These are phyloP conservation scores for Phataginus tricuspis DNA, from an alignment of 2,797 vertebrate species.

Conservation along the genomic window DNA sequence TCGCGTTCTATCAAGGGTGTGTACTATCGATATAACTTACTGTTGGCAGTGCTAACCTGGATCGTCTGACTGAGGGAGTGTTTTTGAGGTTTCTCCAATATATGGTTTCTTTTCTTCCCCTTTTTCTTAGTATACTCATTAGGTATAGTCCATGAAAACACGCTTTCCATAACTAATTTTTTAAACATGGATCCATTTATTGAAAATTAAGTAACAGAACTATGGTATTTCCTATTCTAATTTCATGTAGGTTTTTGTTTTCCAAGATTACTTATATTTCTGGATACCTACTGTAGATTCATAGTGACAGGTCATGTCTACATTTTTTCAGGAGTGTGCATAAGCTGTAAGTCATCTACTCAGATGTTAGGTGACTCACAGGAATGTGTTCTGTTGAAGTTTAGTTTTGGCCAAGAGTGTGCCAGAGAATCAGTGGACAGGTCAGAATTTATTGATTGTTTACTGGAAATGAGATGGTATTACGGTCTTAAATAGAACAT, in stretches of 20 bases:
- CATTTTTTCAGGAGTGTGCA: background rate
- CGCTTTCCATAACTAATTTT: background rate
- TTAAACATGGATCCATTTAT: background rate
- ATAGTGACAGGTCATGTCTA: background rate
- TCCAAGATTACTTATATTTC: background rate
- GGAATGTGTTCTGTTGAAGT: background rate
- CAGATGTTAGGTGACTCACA: background rate
- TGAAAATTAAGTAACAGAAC: background rate
- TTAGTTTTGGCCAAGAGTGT: background rate
- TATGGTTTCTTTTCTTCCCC: background rate
- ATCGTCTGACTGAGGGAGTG: background rate
- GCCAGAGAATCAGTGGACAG: background rate
- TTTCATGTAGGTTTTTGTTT: background rate
- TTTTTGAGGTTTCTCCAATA: background rate
- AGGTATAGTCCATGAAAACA: background rate
- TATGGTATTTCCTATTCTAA: background rate
- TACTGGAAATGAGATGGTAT: background rate
- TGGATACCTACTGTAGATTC: background rate
- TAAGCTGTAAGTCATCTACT: background rate
- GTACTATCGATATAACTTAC: background rate
- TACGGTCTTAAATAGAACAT: background rate
- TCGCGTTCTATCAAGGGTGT: rapidly evolving
- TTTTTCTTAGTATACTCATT: background rate
- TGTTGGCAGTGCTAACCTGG: background rate
- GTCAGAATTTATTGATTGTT: background rate